Evolutionary conservation across 2,888 invertebrate species (phyloP), one percentile per base, ranked within the genome.

Genomic region (Piscicola geometra): DNA sequence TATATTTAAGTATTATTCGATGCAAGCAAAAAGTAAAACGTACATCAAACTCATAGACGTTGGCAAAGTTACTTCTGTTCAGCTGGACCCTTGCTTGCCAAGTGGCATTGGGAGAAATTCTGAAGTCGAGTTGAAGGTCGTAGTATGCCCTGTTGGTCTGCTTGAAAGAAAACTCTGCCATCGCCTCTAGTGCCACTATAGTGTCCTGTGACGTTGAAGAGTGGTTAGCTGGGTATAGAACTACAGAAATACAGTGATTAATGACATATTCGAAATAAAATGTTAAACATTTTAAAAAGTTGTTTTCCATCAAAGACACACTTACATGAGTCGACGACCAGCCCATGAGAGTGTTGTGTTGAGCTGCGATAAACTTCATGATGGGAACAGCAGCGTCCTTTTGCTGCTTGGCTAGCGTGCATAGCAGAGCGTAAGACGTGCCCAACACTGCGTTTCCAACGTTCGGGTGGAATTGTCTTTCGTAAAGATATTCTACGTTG

Each of bases 401-500:
- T n/a, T 76, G 71, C 75, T 82, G 82, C 60, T 81, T 82, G 12
- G 71, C 74, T 74, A 84, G 82, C 83, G 94, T 93, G 0, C 94
- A 91, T 81, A 96, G 87, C 71, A 97, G 86, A 0, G 93, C 96
- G 84, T 94, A 96, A 0, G 95, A 92, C 0, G 96, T 97, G 0
- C 95, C 90, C 82, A 94, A 94, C 67, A 96, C 91, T 85, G 95
- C 96, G 83, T 92, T 69, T 33, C 76, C 80, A 9, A 77, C 70
- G 64, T 80, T 77, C 0, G 71, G 74, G 52, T 60, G 71, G 52
- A 83, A 82, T 77, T 93, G 87, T 0, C 96, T 90, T 0, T 95
- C 93, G 78, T 94, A 86, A 0, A 92, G 87, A 89, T 93, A 95
- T 18, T 93, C 93, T 83, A 83, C 81, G 50, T 82, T 83, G 76